Evolutionary conservation across 2,113 vertebrate genomes (phyloP), one percentile per base, ranked within the genome.

Genomic region (Cygnus buccinator): DNA sequence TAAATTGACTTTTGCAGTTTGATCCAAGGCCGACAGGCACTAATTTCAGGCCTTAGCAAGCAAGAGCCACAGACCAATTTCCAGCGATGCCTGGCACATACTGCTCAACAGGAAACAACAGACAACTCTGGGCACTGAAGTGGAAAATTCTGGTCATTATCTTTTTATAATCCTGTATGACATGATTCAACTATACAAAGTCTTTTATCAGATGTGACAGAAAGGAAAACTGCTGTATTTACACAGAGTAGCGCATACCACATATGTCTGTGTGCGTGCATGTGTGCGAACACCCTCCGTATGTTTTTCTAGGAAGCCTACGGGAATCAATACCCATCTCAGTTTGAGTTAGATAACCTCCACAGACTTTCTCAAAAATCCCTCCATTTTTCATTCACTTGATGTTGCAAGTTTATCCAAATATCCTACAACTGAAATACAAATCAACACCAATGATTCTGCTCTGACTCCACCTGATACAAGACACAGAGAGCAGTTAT

Each of bases 221-320:
- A 80, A 92, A 89, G 52, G 50, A 72, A 87, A 84, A 67, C 61
- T 95, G 90, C 88, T 87, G 80, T 92, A 87, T 87, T 92, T 85
- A 85, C 85, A 63, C 0, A 37, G 83, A 81, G 80, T 33, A 68
- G 73, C 83, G 61, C 37, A 4, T 1, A 84, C 21, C 62, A 78
- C 84, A n/a, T 82, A 71, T 44, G 68, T 44, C 17, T 76, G 46
- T 48, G 43, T 79, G 39, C 31, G 41, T 4, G 67, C 61, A 23
- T 76, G 54, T 48, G 44, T 79, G 39, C 31, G 33, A 6, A 72
- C 66, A 75, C 15, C 26, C 89, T 78, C 88, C 29, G 35, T 80
- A 75, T 57, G 79, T 7, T 78, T 37, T 75, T 16, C 76, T 54
- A 81, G 33, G 63, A 90, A 88, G 76, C 43, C 68, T 75, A 43